A percentile compares a stretch with the other conserved stretches of the same genome.
Conservation (phyloP, 2,113 vertebrate species). For the Amphiprion percula region DNA sequence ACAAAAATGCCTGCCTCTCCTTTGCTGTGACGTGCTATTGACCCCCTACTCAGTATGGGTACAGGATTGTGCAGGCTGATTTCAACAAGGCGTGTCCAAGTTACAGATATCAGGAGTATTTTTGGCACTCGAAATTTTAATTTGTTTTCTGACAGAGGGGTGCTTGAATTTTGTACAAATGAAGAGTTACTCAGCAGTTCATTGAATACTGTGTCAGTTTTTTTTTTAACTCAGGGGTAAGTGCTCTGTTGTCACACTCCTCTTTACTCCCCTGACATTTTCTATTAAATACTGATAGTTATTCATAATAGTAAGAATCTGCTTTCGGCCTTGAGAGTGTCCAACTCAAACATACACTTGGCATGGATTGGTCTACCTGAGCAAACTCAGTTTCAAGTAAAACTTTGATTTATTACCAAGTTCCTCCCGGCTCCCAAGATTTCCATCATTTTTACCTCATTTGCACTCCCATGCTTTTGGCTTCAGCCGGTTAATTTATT, state of each 20-base stretch:
- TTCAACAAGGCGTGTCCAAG: not conserved
- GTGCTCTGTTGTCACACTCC: slow-evolving; percentile 41
- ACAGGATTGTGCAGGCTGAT: not conserved
- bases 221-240: slow-evolving; percentile 13
- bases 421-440: slow-evolving; percentile 43
- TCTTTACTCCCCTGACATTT: slow-evolving; percentile 33
- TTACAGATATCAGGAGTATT: not conserved
- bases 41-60: slow-evolving; percentile 8
- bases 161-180: slow-evolving; percentile 24
- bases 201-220: slow-evolving; percentile 3
- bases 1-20: slow-evolving; percentile 36
- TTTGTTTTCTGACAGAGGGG: too few relatives aligned
- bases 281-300: slow-evolving; percentile 44
- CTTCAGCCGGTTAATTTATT: slow-evolving; percentile 64
- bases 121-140: not conserved
- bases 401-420: slow-evolving; percentile 59
- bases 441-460: slow-evolving; percentile 59
- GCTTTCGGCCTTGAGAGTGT: slow-evolving; percentile 33
- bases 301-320: slow-evolving; percentile 43
- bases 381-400: slow-evolving; percentile 40
- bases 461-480: slow-evolving; percentile 57
- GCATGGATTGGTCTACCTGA: slow-evolving; percentile 29
- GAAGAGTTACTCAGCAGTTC: slow-evolving; percentile 8
- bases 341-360: slow-evolving; percentile 69
- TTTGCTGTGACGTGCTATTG: slow-evolving; percentile 17